A percentile compares a stretch with the other conserved stretches of the same genome.
Conservation (phyloP, 2,888 invertebrate species). For the Aelia acuminata region DNA sequence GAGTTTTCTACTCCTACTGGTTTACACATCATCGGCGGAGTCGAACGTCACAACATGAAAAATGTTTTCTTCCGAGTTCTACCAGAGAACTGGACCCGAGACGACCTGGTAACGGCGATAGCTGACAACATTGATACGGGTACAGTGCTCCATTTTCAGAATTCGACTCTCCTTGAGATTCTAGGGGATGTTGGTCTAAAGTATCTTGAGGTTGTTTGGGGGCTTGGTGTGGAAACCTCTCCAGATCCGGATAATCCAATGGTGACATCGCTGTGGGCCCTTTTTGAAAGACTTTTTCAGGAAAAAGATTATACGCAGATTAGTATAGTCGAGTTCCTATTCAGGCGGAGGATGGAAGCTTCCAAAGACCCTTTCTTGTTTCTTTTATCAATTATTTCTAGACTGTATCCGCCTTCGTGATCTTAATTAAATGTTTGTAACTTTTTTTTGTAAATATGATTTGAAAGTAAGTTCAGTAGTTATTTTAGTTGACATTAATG, state of each 20-base stretch:
- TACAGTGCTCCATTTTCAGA: constrained; percentile 60
- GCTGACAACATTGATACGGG: constrained; percentile 62
- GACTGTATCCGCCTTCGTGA: constrained; percentile 59
- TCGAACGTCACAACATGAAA: constrained; percentile 61
- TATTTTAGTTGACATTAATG: not conserved
- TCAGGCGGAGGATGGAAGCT: constrained; percentile 63
- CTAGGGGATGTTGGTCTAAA: constrained; percentile 59
- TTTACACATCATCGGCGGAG: constrained; percentile 62
- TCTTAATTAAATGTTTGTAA: not conserved
- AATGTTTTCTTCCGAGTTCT: constrained; percentile 63
- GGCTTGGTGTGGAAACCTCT: constrained; percentile 53
- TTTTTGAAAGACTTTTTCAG: constrained; percentile 60
- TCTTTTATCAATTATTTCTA: constrained; percentile 61
- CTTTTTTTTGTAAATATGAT: not conserved
- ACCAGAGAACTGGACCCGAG: constrained; percentile 63
- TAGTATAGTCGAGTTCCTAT: constrained; percentile 60
- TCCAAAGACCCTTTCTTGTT: constrained; percentile 63
- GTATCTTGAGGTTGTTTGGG: constrained; percentile 60
- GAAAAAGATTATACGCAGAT: constrained; percentile 62
- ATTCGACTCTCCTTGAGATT: constrained; percentile 59
- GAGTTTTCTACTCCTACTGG: constrained; percentile 59
- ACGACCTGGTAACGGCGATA: constrained; percentile 62
- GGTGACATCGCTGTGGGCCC: constrained; percentile 62
- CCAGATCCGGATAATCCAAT: constrained; percentile 58
- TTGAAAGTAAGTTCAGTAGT: not conserved